Evolutionary conservation across 1,140 invertebrate species (phyloP), one percentile per base, ranked within the genome.

Genomic region (Riptortus pedestris): DNA sequence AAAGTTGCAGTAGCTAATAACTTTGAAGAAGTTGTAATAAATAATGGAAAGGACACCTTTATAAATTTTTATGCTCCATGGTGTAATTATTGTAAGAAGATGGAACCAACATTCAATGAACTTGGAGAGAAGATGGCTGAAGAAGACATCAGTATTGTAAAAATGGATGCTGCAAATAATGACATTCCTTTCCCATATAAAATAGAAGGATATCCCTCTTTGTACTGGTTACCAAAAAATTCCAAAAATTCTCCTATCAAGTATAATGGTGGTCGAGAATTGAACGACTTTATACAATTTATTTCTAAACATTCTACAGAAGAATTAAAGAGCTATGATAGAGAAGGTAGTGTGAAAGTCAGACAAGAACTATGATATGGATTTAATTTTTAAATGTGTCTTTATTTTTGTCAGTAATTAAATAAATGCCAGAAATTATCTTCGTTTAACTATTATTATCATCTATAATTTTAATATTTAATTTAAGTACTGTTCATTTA

Each of bases 11-110:
- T 99, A 16, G 96, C 84, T 20, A 95, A 93, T 76, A 98, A 97
- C 78, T 98, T 98, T 77, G 88, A 98, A 73, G 90, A 98, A 63
- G 78, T 98, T 57, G 93, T 99, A 0, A 87, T 83, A 7, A 87
- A 99, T 72, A 88, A 88, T 69, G 86, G 80, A 29, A 92, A 94
- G 72, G 96, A 99, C 77, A 91, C 91, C 3, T 79, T 99, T 9
- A 85, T 99, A 68, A 95, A 98, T 75, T 98, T 98, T 77, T 98
- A 98, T 77, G 95, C 95, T 29, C 94, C 95, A 0, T 98, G 95
- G 94, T 99, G 96, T 76, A 95, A 95, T 67, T 96, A 98, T 72
- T 99, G 96, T 79, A 97, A 96, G 78, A 92, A 90, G 74, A 79
- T 99, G 18, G 84, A 91, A 1, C 96, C 96, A 26, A 82, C 92